Percentiles rank a stretch among this genome's conserved stretches.
Conservation (phyloP, 2,113 vertebrate species). For the Craseonycteris thonglongyai region DNA sequence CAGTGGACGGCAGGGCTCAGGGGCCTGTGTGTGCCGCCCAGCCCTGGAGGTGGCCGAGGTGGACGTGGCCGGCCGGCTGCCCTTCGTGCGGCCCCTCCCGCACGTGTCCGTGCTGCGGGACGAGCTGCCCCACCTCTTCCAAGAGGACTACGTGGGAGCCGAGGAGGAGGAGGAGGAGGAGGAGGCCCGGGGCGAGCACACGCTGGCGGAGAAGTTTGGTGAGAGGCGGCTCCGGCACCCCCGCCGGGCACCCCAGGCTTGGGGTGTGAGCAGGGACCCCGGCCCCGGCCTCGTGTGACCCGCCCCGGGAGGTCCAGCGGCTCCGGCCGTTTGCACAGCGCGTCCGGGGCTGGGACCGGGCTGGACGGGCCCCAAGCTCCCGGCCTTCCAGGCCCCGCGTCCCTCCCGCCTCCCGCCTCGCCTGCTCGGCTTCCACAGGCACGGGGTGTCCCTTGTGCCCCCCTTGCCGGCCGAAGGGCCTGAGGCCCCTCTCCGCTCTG, state of each 20-base stretch:
- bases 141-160: conserved; percentile 77
- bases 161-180: conserved; percentile 87
- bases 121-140: conserved; percentile 81
- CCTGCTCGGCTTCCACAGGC: accelerated
- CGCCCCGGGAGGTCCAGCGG: background rate
- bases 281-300: accelerated
- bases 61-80: conserved; percentile 76
- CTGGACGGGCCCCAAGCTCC: background rate
- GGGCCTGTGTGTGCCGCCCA: conserved; percentile 47
- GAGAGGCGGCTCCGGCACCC: background rate
- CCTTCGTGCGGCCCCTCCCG: conserved; percentile 75
- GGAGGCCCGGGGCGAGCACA: conserved; percentile 90
- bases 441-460: accelerated
- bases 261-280: background rate
- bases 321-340: accelerated
- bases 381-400: background rate
- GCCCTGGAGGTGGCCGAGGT: conserved; percentile 78
- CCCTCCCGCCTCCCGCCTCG: accelerated
- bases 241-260: accelerated
- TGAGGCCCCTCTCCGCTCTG: background rate
- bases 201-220: conserved; percentile 90
- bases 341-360: accelerated
- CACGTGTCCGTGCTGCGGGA: conserved; percentile 83
- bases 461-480: background rate
- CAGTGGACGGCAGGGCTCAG: background rate